These are phyloP conservation scores for Ditula angustiorana DNA, from an alignment of 2,888 invertebrate species.

Conservation along the genomic window DNA sequence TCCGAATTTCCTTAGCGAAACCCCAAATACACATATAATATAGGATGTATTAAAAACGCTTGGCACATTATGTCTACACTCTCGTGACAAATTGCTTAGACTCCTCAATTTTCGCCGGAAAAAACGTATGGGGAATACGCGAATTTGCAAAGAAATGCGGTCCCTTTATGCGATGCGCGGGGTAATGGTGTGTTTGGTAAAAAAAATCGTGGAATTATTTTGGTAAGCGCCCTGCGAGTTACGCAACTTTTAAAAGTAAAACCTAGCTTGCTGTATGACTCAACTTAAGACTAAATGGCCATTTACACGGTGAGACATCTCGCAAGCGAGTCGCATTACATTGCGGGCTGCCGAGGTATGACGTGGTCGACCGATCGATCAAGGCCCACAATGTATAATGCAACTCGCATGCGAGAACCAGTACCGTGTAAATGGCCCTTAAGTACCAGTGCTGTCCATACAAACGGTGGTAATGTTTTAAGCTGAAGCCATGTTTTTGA, in stretches of 20 bases:
- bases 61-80: constrained; percentile 27
- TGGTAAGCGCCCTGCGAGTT: background rate
- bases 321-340: no score
- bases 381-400: no score
- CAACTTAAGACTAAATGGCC: no score
- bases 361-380: no score
- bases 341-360: no score
- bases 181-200: constrained; percentile 19
- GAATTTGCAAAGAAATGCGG: constrained; percentile 24
- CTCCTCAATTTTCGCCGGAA: constrained; percentile 45
- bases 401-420: no score
- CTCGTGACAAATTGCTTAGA: constrained; percentile 53
- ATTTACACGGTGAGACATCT: no score
- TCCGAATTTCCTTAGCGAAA: constrained; percentile 8
- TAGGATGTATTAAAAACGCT: constrained; percentile 30
- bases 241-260: background rate
- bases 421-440: no score
- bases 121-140: constrained; percentile 38
- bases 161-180: constrained; percentile 12
- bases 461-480: no score
- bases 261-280: background rate
- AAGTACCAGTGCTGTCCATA: no score
- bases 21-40: constrained; percentile 6
- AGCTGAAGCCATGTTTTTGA: no score
- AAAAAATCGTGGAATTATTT: constrained; percentile 8